Evolutionary conservation across 2,888 invertebrate species (phyloP).

Genomic region (Syrista parreyssii): DNA sequence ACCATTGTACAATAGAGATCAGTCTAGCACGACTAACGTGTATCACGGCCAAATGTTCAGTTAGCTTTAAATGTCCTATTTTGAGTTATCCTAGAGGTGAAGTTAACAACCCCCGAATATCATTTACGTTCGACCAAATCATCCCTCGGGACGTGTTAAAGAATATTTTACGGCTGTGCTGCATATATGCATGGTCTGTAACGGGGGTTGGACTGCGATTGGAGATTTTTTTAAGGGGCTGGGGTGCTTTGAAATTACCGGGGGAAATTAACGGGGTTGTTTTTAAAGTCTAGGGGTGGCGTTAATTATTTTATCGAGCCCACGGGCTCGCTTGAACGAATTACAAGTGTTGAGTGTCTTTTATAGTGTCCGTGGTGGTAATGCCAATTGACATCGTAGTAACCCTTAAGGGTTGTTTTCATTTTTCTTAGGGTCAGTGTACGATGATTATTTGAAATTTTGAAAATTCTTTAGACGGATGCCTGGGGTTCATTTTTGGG

Average conservation of each 20-base stretch:
- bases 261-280: not conserved
- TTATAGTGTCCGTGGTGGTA: not conserved
- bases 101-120: constrained; percentile 44
- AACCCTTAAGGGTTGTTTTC: not conserved
- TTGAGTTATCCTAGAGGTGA: constrained; percentile 19
- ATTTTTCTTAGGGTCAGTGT: not conserved
- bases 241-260: not conserved
- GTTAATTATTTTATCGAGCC: not conserved
- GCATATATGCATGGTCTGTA: not conserved
- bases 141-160: constrained; percentile 46
- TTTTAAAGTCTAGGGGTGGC: not conserved
- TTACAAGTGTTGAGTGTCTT: not conserved
- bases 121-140: not conserved
- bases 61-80: constrained; percentile 52
- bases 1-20: constrained; percentile 36
- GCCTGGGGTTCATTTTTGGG: not conserved
- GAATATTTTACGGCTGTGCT: constrained; percentile 33
- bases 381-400: not conserved
- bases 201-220: not conserved
- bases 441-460: not conserved
- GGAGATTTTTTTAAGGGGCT: not conserved
- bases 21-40: constrained; percentile 60
- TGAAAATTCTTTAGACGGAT: not conserved
- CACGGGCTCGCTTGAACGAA: not conserved
- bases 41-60: constrained; percentile 59